Conservation (phyloP, 2,113 vertebrate species). For the Engraulis encrasicolus region DNA sequence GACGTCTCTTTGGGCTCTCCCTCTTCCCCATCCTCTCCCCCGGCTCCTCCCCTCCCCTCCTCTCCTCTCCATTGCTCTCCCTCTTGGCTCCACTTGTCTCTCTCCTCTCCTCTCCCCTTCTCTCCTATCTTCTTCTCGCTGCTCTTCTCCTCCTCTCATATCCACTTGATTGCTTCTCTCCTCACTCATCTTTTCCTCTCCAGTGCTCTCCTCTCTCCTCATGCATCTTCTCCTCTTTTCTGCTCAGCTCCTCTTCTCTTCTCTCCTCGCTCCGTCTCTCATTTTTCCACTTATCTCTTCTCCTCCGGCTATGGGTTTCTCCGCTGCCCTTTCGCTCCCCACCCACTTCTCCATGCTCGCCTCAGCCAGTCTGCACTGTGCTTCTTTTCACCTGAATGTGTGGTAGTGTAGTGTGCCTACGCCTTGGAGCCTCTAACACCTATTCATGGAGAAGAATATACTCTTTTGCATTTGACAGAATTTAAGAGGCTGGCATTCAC, state of each 20-base stretch:
- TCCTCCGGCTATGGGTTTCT: not conserved
- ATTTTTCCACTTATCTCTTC: not conserved
- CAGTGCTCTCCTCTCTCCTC: conserved; percentile 26
- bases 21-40: not conserved
- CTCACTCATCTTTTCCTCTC: conserved; percentile 14
- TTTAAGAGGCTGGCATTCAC: too few relatives aligned
- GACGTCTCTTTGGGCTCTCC: conserved; percentile 43
- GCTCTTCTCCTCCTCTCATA: not conserved
- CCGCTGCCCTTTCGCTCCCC: not conserved
- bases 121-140: not conserved
- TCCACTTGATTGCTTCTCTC: not conserved
- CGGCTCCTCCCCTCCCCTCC: not conserved
- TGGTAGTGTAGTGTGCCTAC: not conserved
- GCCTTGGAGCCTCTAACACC: too few relatives aligned
- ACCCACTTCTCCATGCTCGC: not conserved
- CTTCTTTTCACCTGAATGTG: not conserved
- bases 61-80: conserved; percentile 8
- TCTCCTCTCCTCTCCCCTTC: not conserved
- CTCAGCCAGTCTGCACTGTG: not conserved
- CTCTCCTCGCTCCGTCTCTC: not conserved
- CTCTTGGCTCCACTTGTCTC: not conserved
- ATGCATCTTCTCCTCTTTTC: not conserved
- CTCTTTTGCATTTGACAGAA: too few relatives aligned
- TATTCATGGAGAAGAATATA: too few relatives aligned
- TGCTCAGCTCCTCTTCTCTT: not conserved